Percentiles rank a stretch among this genome's conserved stretches.
Evolutionary conservation across 2,888 invertebrate species (phyloP).

Genomic region (Cantharis nigra): DNA sequence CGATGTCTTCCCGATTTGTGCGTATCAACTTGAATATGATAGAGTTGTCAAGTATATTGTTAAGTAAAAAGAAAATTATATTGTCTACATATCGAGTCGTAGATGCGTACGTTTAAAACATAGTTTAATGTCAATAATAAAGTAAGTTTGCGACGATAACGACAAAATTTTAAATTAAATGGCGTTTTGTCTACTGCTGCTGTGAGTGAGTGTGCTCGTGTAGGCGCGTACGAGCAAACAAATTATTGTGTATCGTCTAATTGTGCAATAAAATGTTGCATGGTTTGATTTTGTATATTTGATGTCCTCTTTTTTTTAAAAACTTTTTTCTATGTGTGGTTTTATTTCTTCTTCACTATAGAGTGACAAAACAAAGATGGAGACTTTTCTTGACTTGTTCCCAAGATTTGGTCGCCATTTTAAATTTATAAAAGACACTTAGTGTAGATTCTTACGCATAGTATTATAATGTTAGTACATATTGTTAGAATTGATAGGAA

Average conservation of each 20-base stretch:
- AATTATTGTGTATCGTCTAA: background rate
- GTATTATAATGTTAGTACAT: constrained; percentile 52
- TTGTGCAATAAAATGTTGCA: background rate
- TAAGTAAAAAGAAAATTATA: constrained; percentile 15
- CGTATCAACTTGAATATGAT: constrained; percentile 42
- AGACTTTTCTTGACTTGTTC: constrained; percentile 18
- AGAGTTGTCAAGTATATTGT: constrained; percentile 24
- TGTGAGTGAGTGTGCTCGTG: background rate
- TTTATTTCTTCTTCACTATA: background rate
- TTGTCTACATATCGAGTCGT: background rate
- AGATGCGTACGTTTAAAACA: background rate
- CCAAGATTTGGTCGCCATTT: constrained; percentile 25
- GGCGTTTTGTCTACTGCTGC: background rate
- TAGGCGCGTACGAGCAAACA: background rate
- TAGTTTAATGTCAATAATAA: constrained; percentile 2
- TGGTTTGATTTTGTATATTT: background rate
- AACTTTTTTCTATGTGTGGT: background rate
- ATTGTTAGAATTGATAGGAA: constrained; percentile 36
- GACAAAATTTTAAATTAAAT: background rate
- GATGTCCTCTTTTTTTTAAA: background rate
- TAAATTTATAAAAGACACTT: constrained; percentile 52
- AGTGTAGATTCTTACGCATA: constrained; percentile 53
- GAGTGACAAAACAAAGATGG: constrained; percentile 7
- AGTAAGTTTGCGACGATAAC: background rate
- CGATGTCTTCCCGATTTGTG: constrained; percentile 52